Conservation (phyloP, 1,140 invertebrate species). For the Epicauta chinensis region DNA sequence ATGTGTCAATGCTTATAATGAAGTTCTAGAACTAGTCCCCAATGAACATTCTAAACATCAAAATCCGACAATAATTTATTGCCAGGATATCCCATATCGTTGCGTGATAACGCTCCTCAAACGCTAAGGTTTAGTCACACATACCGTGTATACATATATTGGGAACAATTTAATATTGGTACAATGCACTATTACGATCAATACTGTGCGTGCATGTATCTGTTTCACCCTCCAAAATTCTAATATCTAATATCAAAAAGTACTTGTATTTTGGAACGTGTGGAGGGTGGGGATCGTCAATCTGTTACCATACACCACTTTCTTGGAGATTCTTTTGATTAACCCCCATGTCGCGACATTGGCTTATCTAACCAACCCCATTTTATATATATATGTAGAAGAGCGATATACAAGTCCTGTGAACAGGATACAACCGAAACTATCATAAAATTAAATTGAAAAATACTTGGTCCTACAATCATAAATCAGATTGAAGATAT, state of each 20-base stretch:
- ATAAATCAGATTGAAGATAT: no score
- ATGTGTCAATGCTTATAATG: conserved; percentile 31
- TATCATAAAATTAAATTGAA: conserved; percentile 12
- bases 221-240: conserved; percentile 1
- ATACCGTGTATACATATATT: conserved; percentile 1
- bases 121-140: conserved; percentile 22
- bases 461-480: neutral
- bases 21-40: conserved; percentile 26
- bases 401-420: neutral
- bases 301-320: no score
- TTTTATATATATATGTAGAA: neutral
- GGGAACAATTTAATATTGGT: conserved; percentile 9
- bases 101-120: conserved; percentile 26
- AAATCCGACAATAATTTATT: conserved; percentile 29
- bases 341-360: conserved; percentile 3
- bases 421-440: conserved; percentile 7
- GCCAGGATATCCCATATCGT: conserved; percentile 33
- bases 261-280: conserved; percentile 21
- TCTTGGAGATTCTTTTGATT: neutral
- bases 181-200: neutral
- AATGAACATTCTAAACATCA: conserved; percentile 17
- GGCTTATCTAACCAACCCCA: conserved; percentile 6
- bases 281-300: conserved; percentile 8
- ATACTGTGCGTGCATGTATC: neutral
- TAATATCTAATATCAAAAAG: conserved; percentile 32